Evolutionary conservation across 2,113 vertebrate genomes (phyloP), one percentile per base, ranked within the genome.

Genomic region (Anarhynchus alexandrinus): DNA sequence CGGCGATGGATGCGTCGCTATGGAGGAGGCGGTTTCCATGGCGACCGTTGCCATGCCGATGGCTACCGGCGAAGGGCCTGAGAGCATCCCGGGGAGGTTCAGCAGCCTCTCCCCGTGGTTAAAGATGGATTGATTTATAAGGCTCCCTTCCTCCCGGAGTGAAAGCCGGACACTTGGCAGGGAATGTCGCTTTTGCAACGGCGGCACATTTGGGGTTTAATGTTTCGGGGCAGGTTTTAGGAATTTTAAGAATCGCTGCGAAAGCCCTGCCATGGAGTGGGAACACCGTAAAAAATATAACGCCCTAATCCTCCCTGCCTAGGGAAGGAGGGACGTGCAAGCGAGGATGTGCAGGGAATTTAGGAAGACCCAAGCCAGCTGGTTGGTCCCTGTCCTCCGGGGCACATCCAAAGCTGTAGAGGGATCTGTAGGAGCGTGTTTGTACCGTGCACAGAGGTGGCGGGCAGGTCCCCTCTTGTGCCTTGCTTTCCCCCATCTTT

Each of bases 41-140:
- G 97, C 36, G 12, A 98, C 98, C 9, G 98, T 98, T 98, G 98
- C 98, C 97, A 97, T 98, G 98, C 95, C 38, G 30, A 95, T 97
- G 98, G 98, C 98, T 98, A 95, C 92, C 32, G 64, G 97, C 61
- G 25, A 94, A 42, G 88, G 98, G 88, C 96, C 97, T 59, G 94
- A 92, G 96, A 97, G 97, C 96, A 98, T 97, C 96, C 96, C 72
- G 5, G 94, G 90, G 96, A 98, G 97, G 91, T 34, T 93, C 59
- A 6, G 27, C 34, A 42, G 85, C 79, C 87, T 86, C 70, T 96
- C 93, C 96, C 86, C 15, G 42, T 93, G 93, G 69, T 77, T 23
- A 49, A 23, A 82, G 90, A 64, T 59, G 92, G 84, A 82, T 96
- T 66, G 83, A 93, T 94, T 95, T 82, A 70, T 62, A 85, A 57